phyloP scores from a whole-genome alignment of 1,140 invertebrate genomes.

The Triops longicaudatus region DNA sequence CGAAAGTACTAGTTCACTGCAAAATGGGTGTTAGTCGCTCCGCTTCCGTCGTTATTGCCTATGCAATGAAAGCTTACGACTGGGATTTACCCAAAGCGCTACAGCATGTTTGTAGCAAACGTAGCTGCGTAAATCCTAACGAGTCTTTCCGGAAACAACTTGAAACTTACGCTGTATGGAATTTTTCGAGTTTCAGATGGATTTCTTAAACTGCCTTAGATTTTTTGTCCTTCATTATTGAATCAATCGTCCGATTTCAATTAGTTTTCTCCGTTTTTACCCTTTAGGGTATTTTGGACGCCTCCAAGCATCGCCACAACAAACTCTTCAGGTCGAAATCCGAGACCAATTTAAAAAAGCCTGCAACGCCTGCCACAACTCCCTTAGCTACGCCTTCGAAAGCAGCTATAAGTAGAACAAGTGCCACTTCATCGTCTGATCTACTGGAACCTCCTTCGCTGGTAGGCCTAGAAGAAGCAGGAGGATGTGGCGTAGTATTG shows the following conservation, averaged over 20 bases:
- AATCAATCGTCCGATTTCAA: too few relatives aligned
- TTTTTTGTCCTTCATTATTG: too few relatives aligned
- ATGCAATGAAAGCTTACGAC: conserved; percentile 94
- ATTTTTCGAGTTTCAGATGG: not conserved
- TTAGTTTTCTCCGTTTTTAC: too few relatives aligned
- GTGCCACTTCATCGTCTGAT: not conserved
- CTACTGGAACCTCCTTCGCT: conserved; percentile 16
- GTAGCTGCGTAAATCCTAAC: conserved; percentile 92
- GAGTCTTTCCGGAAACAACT: conserved; percentile 86
- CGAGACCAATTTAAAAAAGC: conserved; percentile 62
- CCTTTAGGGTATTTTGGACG: conserved; percentile 71
- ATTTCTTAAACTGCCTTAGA: too few relatives aligned
- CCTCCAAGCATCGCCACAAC: conserved; percentile 91
- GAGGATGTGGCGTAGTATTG: not conserved
- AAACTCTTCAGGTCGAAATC: conserved; percentile 79
- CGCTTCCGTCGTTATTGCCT: conserved; percentile 94
- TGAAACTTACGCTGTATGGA: conserved; percentile 73
- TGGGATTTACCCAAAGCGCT: conserved; percentile 84
- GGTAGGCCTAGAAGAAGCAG: conserved; percentile 19
- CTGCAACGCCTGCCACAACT: not conserved
- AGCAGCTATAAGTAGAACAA: not conserved
- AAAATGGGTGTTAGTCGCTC: conserved; percentile 99
- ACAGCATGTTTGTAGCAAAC: conserved; percentile 78
- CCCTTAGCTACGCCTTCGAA: not conserved
- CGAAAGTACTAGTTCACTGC: conserved; percentile 92